A percentile compares a stretch with the other conserved stretches of the same genome.
phyloP scores from a whole-genome alignment of 1,140 invertebrate species.

The Danaus melanippus region DNA sequence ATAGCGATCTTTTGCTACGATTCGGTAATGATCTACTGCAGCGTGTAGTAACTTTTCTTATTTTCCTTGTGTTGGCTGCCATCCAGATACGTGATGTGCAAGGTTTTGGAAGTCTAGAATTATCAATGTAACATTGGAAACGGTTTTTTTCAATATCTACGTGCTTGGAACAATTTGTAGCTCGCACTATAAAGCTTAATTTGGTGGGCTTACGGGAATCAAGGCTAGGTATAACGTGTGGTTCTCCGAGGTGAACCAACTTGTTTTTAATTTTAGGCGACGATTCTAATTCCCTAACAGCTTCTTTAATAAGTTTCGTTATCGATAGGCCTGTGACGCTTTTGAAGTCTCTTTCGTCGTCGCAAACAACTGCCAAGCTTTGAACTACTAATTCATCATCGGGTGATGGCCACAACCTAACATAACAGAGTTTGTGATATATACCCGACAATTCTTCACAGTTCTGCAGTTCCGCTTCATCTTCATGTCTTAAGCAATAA shows the following conservation, averaged over 20 bases:
- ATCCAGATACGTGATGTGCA: constrained; percentile 42
- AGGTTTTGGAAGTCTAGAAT: constrained; percentile 22
- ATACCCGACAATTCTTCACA: constrained; percentile 49
- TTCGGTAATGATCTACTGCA: constrained; percentile 19
- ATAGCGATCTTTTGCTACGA: constrained; percentile 29
- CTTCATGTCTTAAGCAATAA: constrained; percentile 38
- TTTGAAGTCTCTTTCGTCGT: constrained; percentile 40
- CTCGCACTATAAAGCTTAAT: constrained; percentile 33
- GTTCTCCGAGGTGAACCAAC: constrained; percentile 37
- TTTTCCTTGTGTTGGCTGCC: constrained; percentile 28
- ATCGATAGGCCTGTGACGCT: constrained; percentile 33
- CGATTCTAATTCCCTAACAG: constrained; percentile 34
- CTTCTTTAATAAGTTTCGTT: constrained; percentile 28
- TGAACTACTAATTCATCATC: constrained; percentile 45
- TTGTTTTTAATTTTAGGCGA: constrained; percentile 33
- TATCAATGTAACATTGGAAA: constrained; percentile 29
- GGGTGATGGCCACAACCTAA: constrained; percentile 36
- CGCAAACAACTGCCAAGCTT: constrained; percentile 35
- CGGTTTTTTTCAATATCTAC: constrained; percentile 25
- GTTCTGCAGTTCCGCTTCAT: constrained; percentile 23
- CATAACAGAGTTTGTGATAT: constrained; percentile 41
- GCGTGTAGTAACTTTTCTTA: constrained; percentile 28
- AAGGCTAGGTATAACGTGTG: constrained; percentile 39
- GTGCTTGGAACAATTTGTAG: constrained; percentile 45
- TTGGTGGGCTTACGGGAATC: constrained; percentile 34